Evolutionary conservation across 2,113 vertebrate genomes (phyloP).

Genomic region (Bothrops jararaca): DNA sequence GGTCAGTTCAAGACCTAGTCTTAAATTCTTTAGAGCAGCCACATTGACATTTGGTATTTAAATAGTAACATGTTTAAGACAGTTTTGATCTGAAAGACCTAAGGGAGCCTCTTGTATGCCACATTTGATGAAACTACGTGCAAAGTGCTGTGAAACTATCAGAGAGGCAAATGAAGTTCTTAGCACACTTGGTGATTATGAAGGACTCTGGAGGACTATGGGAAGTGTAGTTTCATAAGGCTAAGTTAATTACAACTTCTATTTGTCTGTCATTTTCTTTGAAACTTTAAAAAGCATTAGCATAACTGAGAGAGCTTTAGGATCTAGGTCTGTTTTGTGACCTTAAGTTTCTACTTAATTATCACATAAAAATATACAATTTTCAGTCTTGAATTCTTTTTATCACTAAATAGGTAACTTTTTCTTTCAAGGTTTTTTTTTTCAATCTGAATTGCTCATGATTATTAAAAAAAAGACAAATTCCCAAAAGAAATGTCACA

Average conservation of each 20-base stretch:
- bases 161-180: slow-evolving; percentile 26
- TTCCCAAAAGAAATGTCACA: slow-evolving; percentile 61
- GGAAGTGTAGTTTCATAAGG: slow-evolving; percentile 34
- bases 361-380: slow-evolving; percentile 4
- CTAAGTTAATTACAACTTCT: slow-evolving; percentile 30
- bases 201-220: slow-evolving; percentile 17
- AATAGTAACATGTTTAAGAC: background rate
- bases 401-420: slow-evolving; percentile 58
- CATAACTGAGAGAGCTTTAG: background rate
- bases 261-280: slow-evolving; percentile 41
- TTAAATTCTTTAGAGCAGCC: background rate
- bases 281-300: slow-evolving; percentile 39
- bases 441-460: slow-evolving; percentile 65
- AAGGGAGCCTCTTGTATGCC: background rate
- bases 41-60: background rate
- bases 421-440: slow-evolving; percentile 62
- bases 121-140: background rate
- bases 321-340: background rate
- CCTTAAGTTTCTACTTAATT: slow-evolving; percentile 24
- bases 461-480: slow-evolving; percentile 58
- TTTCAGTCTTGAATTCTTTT: slow-evolving; percentile 50
- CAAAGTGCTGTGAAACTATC: slow-evolving; percentile 15
- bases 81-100: background rate
- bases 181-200: slow-evolving; percentile 36
- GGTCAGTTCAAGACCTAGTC: background rate